Evolutionary conservation across 2,888 invertebrate species (phyloP).

Genomic region (Nephrotoma appendiculata): DNA sequence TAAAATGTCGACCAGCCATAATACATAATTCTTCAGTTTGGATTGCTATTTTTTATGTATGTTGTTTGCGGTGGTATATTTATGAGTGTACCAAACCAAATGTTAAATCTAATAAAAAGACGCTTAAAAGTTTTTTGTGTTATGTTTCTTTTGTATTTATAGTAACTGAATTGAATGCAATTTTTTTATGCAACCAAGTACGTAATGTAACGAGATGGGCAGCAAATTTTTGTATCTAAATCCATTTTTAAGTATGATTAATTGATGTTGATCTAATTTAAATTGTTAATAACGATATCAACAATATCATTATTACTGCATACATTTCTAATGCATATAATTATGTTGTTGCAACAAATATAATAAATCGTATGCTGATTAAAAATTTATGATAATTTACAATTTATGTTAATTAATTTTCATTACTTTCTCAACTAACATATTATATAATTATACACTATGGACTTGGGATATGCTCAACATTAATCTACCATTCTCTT

Average conservation of each 20-base stretch:
- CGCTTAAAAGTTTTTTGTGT: neutral
- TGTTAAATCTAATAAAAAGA: neutral
- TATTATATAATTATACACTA: neutral
- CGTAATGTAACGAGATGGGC: neutral
- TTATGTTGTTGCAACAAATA: neutral
- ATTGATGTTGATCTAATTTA: neutral
- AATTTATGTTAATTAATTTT: neutral
- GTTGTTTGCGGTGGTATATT: neutral
- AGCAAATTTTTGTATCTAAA: neutral
- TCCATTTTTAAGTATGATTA: neutral
- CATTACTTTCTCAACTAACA: neutral
- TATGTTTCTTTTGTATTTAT: neutral
- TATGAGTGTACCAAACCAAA: neutral
- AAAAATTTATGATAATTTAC: neutral
- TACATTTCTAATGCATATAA: neutral
- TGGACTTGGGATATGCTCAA: neutral
- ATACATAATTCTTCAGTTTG: neutral
- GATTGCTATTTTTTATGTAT: neutral
- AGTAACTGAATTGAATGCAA: neutral
- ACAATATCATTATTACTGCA: neutral
- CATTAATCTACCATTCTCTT: neutral
- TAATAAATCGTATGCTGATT: neutral
- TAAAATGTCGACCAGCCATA: neutral
- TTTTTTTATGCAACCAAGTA: neutral
- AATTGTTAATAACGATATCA: neutral